Conservation (phyloP, 2,888 invertebrate species). For the Orthonevra nobilis region DNA sequence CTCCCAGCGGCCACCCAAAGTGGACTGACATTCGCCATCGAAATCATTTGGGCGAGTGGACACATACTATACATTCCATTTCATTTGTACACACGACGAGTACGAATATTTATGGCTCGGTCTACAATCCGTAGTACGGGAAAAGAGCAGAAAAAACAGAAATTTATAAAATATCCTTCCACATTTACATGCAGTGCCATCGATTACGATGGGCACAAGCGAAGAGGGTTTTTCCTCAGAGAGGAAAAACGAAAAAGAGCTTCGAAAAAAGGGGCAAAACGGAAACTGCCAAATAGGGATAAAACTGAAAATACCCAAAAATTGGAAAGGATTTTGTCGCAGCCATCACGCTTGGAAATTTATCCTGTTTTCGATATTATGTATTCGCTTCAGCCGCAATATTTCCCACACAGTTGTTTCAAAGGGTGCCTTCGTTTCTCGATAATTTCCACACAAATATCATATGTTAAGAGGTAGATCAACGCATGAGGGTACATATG, state of each 20-base stretch:
- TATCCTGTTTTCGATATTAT: slow-evolving; percentile 34
- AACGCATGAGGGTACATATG: too few relatives aligned
- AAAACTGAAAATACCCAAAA: slow-evolving; percentile 23
- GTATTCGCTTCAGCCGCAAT: slow-evolving; percentile 41
- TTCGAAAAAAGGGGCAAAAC: slow-evolving; percentile 32
- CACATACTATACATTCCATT: slow-evolving; percentile 29
- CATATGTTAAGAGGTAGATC: too few relatives aligned
- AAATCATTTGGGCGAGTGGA: slow-evolving; percentile 39
- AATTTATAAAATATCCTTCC: slow-evolving; percentile 34
- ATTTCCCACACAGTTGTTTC: slow-evolving; percentile 22
- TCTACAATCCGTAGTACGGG: slow-evolving; percentile 3
- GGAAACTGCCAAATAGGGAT: slow-evolving; percentile 41
- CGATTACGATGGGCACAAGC: slow-evolving; percentile 48
- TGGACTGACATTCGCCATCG: slow-evolving; percentile 10
- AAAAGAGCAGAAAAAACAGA: slow-evolving; percentile 12
- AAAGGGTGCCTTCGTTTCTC: slow-evolving; percentile 13
- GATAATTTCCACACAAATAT: slow-evolving; percentile 8
- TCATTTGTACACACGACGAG: slow-evolving; percentile 28
- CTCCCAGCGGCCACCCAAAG: slow-evolving; percentile 5
- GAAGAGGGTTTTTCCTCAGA: slow-evolving; percentile 33
- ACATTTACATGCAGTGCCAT: slow-evolving; percentile 63
- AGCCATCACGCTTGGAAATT: slow-evolving; percentile 48
- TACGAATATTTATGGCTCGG: slow-evolving; percentile 17
- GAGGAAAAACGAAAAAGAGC: slow-evolving; percentile 17
- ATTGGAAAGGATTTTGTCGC: slow-evolving; percentile 64